Conservation (phyloP, 1,140 invertebrate genomes). For the Formica selysi region DNA sequence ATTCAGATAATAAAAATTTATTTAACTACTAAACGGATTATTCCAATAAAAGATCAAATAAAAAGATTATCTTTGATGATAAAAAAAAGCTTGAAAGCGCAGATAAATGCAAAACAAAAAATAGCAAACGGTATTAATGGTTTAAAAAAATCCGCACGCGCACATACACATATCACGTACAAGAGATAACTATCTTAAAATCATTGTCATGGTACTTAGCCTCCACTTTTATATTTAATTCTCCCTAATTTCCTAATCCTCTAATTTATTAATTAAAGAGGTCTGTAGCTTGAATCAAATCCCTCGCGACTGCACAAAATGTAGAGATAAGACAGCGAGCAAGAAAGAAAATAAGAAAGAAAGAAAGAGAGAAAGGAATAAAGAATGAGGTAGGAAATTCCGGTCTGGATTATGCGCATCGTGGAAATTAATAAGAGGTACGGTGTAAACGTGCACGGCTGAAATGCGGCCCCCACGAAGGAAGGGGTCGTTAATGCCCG, state of each 20-base stretch:
- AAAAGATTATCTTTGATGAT: not conserved
- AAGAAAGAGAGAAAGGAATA: not conserved
- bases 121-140: not conserved
- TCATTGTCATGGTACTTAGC: not conserved
- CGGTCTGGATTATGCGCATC: slow-evolving; percentile 56
- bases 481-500: slow-evolving; percentile 61
- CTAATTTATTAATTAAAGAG: slow-evolving; percentile 32
- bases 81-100: not conserved
- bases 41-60: not conserved
- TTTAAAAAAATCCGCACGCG: not conserved
- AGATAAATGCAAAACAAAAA: not conserved
- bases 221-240: not conserved
- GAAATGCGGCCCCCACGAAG: slow-evolving; percentile 35
- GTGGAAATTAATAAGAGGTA: slow-evolving; percentile 54
- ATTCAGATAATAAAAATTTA: not conserved
- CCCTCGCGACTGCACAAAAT: slow-evolving; percentile 3
- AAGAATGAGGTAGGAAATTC: slow-evolving; percentile 14
- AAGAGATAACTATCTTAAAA: not conserved
- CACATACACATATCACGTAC: not conserved
- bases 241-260: not conserved
- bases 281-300: slow-evolving; percentile 1
- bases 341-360: slow-evolving; percentile 35
- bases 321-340: slow-evolving; percentile 4
- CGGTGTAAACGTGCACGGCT: slow-evolving; percentile 54
- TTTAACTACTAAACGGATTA: not conserved